Evolutionary conservation across 2,113 vertebrate species (phyloP).

Genomic region (Bothrops jararaca): DNA sequence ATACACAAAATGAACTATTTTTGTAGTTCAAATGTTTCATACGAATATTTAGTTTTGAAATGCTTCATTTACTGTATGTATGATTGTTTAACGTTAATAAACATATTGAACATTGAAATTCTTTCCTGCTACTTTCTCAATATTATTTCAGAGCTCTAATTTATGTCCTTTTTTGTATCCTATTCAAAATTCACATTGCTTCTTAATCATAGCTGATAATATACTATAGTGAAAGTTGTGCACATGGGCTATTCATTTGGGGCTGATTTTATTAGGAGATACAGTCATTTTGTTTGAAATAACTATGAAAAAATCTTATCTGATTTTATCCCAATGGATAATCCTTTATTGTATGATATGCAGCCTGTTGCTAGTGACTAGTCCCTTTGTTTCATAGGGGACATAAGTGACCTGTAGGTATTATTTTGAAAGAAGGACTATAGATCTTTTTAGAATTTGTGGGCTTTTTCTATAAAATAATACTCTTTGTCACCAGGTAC

Average conservation of each 20-base stretch:
- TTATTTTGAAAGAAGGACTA: not conserved
- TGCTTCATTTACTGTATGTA: not conserved
- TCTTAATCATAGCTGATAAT: not conserved
- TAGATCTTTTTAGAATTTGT: not conserved
- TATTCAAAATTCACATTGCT: not conserved
- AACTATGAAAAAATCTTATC: not conserved
- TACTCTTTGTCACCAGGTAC: not conserved
- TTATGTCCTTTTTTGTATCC: not conserved
- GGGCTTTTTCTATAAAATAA: not conserved
- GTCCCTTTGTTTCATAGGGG: not conserved
- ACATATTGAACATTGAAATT: not conserved
- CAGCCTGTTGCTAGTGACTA: not conserved
- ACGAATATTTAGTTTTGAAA: not conserved
- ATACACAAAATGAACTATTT: not conserved
- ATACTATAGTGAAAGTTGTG: not conserved
- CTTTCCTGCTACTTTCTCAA: not conserved
- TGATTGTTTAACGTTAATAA: not conserved
- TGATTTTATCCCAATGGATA: not conserved
- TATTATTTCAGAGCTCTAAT: not conserved
- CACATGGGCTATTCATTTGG: not conserved
- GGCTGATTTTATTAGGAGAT: not conserved
- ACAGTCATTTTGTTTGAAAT: not conserved
- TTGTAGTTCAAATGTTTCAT: not conserved
- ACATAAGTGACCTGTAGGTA: not conserved
- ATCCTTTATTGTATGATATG: not conserved